These are phyloP conservation scores for Diarsia rubi DNA, from an alignment of 2,888 invertebrate species.

Conservation along the genomic window DNA sequence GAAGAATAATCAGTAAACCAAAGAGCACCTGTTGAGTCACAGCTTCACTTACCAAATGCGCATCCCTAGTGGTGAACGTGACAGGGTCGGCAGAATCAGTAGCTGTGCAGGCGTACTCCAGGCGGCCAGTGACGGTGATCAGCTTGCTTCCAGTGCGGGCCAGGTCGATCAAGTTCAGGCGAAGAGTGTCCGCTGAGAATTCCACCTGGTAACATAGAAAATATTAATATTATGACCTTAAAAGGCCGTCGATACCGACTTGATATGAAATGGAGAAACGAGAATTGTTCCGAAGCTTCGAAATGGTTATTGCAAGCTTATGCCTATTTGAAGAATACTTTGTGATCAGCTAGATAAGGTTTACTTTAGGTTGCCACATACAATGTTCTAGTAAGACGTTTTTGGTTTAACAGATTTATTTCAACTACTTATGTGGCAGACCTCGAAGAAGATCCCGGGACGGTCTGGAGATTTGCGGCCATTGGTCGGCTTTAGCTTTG, in stretches of 20 bases:
- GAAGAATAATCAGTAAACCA: not conserved
- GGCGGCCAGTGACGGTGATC: conserved; percentile 95
- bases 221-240: not conserved
- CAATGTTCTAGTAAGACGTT: too few species aligned
- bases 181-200: conserved; percentile 96
- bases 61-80: conserved; percentile 97
- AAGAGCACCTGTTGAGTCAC: not conserved
- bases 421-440: too few species aligned
- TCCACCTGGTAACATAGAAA: conserved; percentile 93
- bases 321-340: too few species aligned
- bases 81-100: conserved; percentile 97
- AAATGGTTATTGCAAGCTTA: too few species aligned
- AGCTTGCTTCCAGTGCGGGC: conserved; percentile 95
- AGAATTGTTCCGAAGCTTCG: too few species aligned
- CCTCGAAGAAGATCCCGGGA: too few species aligned
- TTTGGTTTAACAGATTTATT: too few species aligned
- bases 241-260: not conserved
- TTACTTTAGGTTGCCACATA: too few species aligned
- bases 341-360: too few species aligned
- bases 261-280: not conserved
- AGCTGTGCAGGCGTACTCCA: conserved; percentile 96
- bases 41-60: conserved; percentile 94
- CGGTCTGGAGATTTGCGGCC: too few species aligned
- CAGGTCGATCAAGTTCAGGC: conserved; percentile 96
- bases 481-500: too few species aligned